Evolutionary conservation across 1,140 invertebrate species (phyloP).

Genomic region (Microvelia longipes): DNA sequence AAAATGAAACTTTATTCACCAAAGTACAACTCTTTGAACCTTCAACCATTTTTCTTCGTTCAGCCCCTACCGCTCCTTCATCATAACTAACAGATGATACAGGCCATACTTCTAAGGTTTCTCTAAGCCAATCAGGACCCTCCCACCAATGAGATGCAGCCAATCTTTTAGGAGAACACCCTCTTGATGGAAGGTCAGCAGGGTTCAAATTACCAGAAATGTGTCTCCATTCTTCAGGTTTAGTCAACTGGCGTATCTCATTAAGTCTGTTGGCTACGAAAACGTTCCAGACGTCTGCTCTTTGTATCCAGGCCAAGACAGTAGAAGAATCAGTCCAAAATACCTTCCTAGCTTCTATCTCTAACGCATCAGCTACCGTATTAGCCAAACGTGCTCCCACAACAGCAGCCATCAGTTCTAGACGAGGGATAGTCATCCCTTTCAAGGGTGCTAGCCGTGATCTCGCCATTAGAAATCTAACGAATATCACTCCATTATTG

Average conservation of each 20-base stretch:
- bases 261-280: constrained; percentile 6
- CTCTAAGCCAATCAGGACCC: constrained; percentile 26
- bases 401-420: constrained; percentile 6
- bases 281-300: background rate
- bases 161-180: constrained; percentile 23
- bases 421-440: constrained; percentile 5
- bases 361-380: background rate
- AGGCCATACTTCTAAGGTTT: background rate
- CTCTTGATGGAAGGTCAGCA: constrained; percentile 31
- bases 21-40: background rate
- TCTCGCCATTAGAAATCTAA: constrained; percentile 1
- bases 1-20: background rate
- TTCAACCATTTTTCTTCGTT: constrained; percentile 4
- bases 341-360: background rate
- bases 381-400: background rate
- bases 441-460: constrained; percentile 5
- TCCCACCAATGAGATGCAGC: constrained; percentile 28
- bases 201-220: constrained; percentile 29
- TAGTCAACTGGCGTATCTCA: background rate
- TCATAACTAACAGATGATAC: background rate
- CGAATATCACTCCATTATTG: background rate
- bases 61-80: constrained; percentile 2
- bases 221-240: constrained; percentile 23
- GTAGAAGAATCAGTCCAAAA: constrained; percentile 8
- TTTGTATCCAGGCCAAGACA: constrained; percentile 4